A percentile compares a stretch with the other conserved stretches of the same genome.
Evolutionary conservation across 2,888 invertebrate species (phyloP).

Genomic region (Ditylenchus weischeri): DNA sequence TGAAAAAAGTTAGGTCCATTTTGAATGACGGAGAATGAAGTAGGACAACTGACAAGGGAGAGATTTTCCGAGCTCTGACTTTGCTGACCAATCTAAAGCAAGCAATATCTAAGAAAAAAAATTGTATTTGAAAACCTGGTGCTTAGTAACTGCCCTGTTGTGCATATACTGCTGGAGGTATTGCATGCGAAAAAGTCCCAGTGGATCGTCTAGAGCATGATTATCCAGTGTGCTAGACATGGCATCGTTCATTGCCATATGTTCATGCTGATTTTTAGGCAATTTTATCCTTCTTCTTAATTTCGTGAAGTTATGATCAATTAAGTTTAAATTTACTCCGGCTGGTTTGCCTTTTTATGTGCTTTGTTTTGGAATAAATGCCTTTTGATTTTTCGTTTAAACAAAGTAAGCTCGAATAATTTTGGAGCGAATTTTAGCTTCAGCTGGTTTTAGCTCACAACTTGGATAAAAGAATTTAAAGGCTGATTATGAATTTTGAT

Average conservation of each 20-base stretch:
- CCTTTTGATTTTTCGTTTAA: not conserved
- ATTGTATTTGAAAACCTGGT: constrained; percentile 1
- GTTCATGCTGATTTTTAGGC: not conserved
- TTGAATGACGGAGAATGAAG: no score
- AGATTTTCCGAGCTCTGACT: no score
- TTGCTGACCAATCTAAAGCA: no score
- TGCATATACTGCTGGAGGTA: constrained; percentile 8
- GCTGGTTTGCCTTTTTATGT: not conserved
- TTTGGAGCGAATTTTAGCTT: no score
- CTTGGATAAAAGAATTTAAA: no score
- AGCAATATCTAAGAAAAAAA: no score
- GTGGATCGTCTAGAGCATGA: not conserved
- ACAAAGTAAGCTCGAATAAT: no score
- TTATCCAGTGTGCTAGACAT: not conserved
- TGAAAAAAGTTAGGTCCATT: no score
- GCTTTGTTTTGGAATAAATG: not conserved
- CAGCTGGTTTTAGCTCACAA: no score
- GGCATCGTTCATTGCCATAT: not conserved
- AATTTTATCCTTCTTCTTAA: constrained; percentile 1
- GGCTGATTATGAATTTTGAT: no score
- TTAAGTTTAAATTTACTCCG: not conserved
- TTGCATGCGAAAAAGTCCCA: not conserved
- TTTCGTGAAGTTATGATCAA: no score
- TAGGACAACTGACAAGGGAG: no score
- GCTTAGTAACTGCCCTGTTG: not conserved